Base-by-base conservation (phyloP, 2,113 vertebrate genomes). In the Vidua chalybeata region DNA sequence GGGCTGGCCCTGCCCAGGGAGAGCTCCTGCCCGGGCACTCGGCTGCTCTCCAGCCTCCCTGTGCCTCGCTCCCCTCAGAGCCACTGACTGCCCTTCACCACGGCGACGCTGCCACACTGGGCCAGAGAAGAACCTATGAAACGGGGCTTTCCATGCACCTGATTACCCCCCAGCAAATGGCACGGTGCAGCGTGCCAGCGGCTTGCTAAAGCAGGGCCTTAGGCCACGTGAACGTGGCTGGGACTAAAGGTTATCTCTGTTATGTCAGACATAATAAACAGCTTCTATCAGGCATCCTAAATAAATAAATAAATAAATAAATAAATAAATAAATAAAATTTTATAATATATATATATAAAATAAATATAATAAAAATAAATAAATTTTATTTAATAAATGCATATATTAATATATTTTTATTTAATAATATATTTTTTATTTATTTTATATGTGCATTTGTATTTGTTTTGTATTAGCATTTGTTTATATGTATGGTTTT, bases 131-230 rank as follows among this genome's bases (percentile, higher is more conserved):
- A 21, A 68, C 11, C 17, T 11, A 5, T 49, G 21, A 7, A 48
- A 21, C 27, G n/a, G 13, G 45, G 2, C 17, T 58, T 58, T 49
- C 41, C 7, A 22, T 11, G 22, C 17, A 81, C 22, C 15, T 67
- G 13, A 48, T 48, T 39, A 22, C 9, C 43, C 64, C 43, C n/a
- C 68, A 7, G 28, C 22, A 49, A 49, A 58, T 11, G 43, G n/a
- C 8, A 58, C 10, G 0, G 0, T 58, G 78, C 16, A 19, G 12
- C 0, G 1, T 71, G 79, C 19, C 79, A 61, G 0, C 9, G 26
- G 30, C 30, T 71, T 83, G 46, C 16, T 45, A 13, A 52, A 31
- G 46, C 7, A 2, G 16, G 11, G 46, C 31, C 67, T 72, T 7
- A 21, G 48, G 56, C 48, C 46, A 52, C 0, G 1, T 10, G 13